phyloP scores from a whole-genome alignment of 2,888 invertebrate species.

The Saturnia pavonia region DNA sequence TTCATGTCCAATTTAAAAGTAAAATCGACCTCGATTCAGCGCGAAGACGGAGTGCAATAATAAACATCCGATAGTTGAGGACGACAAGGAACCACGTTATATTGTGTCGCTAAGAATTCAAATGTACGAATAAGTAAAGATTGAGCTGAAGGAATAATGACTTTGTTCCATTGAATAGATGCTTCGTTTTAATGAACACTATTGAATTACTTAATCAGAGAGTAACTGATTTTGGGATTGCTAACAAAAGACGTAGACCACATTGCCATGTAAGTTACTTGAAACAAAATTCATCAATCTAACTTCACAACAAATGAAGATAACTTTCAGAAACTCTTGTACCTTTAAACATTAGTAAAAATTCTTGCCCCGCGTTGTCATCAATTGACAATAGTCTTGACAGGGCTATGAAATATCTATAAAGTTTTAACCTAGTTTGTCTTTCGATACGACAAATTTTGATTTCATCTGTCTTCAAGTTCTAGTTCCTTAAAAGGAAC shows the following conservation, averaged over 20 bases:
- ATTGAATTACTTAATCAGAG: too few relatives aligned
- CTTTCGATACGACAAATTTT: neutral
- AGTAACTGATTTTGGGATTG: too few relatives aligned
- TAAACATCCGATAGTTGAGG: constrained; percentile 25
- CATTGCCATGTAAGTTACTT: too few relatives aligned
- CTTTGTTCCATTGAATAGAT: neutral
- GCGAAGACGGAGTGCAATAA: constrained; percentile 24
- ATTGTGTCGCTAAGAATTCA: constrained; percentile 8
- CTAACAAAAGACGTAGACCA: too few relatives aligned
- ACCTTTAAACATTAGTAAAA: neutral
- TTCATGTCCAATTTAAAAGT: constrained; percentile 34
- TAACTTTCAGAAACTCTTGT: neutral
- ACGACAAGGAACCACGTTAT: neutral
- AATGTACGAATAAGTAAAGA: neutral
- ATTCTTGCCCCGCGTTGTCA: neutral
- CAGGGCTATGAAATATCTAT: neutral
- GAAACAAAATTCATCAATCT: too few relatives aligned
- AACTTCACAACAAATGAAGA: neutral
- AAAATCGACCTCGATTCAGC: constrained; percentile 24
- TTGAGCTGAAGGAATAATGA: neutral
- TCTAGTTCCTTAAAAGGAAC: neutral
- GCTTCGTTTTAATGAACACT: too few relatives aligned
- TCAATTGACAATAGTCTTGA: neutral
- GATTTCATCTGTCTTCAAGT: neutral
- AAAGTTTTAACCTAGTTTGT: neutral